Percentiles rank a stretch among this genome's conserved stretches.
phyloP scores from a whole-genome alignment of 2,888 invertebrate genomes.

The Nephrotoma guestfalica region DNA sequence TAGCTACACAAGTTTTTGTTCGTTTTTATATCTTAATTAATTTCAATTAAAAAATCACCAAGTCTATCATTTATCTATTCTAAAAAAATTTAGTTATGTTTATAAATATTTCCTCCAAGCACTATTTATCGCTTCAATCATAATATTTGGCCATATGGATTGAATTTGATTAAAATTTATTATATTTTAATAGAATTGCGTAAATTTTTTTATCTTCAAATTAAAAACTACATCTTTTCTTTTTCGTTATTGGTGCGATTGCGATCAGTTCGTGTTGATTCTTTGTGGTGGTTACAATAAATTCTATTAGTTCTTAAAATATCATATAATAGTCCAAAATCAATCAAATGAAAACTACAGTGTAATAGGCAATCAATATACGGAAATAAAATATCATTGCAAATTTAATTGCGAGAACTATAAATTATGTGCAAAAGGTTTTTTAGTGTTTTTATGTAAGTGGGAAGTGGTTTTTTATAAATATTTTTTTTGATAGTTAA shows the following conservation, averaged over 20 bases:
- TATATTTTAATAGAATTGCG: constrained; percentile 2
- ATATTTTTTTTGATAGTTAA: not conserved
- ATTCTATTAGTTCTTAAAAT: not conserved
- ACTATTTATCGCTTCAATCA: not conserved
- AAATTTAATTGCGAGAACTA: not conserved
- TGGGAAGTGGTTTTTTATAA: not conserved
- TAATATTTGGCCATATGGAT: not conserved
- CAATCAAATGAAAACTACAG: not conserved
- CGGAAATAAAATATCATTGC: not conserved
- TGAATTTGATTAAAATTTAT: not conserved
- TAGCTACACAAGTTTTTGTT: not conserved
- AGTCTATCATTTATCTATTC: not conserved
- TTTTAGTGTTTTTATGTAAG: not conserved
- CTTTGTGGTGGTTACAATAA: not conserved
- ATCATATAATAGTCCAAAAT: not conserved
- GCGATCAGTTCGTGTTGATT: not conserved
- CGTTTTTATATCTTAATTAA: not conserved
- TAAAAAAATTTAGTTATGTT: not conserved
- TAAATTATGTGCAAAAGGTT: not conserved
- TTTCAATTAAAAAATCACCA: not conserved
- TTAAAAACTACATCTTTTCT: not conserved
- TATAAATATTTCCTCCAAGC: not conserved
- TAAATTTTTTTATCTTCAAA: not conserved
- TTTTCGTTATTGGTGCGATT: not conserved
- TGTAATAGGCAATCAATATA: not conserved